Evolutionary conservation across 2,888 invertebrate species (phyloP).

Genomic region (Drosophila paracracens): DNA sequence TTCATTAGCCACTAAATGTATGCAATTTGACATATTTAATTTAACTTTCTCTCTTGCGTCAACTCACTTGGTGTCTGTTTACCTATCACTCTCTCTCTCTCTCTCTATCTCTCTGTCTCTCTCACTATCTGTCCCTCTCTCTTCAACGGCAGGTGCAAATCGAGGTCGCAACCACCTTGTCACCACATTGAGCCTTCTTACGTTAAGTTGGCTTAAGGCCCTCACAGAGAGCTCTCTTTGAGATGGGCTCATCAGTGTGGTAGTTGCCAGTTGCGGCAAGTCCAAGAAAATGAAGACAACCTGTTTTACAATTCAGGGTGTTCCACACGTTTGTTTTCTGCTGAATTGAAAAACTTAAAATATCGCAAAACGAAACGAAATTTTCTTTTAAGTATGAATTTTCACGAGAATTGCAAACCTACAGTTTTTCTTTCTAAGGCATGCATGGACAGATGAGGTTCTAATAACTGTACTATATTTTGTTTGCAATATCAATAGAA

Average conservation of each 20-base stretch:
- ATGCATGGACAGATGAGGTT: background rate
- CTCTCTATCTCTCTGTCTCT: background rate
- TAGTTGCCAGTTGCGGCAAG: conserved; percentile 4
- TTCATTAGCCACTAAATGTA: conserved; percentile 81
- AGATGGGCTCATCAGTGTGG: background rate
- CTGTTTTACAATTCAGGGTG: background rate
- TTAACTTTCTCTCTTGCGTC: conserved; percentile 69
- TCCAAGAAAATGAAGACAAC: conserved; percentile 1
- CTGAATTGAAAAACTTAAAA: background rate
- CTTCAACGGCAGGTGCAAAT: background rate
- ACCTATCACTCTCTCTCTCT: background rate
- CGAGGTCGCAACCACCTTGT: conserved; percentile 38
- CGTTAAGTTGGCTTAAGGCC: conserved; percentile 5
- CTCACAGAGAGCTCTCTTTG: background rate
- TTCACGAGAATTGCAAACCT: background rate
- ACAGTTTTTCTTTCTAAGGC: background rate
- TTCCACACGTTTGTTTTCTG: background rate
- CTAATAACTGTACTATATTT: background rate
- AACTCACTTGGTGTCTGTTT: conserved; percentile 2
- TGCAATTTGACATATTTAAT: conserved; percentile 81
- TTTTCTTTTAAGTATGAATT: background rate
- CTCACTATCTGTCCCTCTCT: background rate
- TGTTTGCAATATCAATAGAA: background rate
- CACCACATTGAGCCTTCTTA: conserved; percentile 2
- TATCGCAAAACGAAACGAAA: background rate